Percentiles rank a stretch among this genome's conserved stretches.
These are phyloP conservation scores for Ivindomyrus marchei DNA, from an alignment of 2,113 vertebrate species.

Conservation along the genomic window DNA sequence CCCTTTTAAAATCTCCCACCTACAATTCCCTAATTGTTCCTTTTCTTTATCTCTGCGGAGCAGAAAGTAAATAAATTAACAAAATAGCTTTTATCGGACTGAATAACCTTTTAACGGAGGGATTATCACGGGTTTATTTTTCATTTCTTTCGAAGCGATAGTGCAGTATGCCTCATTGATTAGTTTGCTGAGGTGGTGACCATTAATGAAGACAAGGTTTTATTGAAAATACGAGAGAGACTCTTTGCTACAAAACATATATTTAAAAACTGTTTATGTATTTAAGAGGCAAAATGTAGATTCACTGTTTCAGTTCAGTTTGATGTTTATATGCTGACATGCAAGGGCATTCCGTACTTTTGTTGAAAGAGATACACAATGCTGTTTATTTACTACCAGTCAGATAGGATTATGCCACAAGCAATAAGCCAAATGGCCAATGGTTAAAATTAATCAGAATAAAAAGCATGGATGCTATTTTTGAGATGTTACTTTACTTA, in stretches of 20 bases:
- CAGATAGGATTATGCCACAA: conserved; percentile 36
- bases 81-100: conserved; percentile 99
- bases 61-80: conserved; percentile 99
- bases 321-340: conserved; percentile 44
- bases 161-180: conserved; percentile 98
- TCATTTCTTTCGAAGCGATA: conserved; percentile 96
- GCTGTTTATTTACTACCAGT: conserved; percentile 37
- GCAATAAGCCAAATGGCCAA: conserved; percentile 11
- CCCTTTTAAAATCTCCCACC: conserved; percentile 98
- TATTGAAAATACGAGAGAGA: conserved; percentile 76
- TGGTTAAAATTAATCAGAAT: background rate
- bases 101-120: conserved; percentile 99
- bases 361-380: conserved; percentile 36
- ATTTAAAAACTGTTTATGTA: conserved; percentile 18
- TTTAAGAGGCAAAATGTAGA: conserved; percentile 55
- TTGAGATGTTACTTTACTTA: background rate
- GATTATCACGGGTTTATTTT: conserved; percentile 99
- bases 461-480: background rate
- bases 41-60: conserved; percentile 95
- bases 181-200: conserved; percentile 94
- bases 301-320: conserved; percentile 42
- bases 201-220: conserved; percentile 93
- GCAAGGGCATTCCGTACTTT: conserved; percentile 52
- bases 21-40: conserved; percentile 99
- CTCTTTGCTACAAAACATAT: conserved; percentile 37